These are phyloP conservation scores for Spilogale gracilis DNA, from an alignment of 2,113 vertebrate species.

Conservation along the genomic window DNA sequence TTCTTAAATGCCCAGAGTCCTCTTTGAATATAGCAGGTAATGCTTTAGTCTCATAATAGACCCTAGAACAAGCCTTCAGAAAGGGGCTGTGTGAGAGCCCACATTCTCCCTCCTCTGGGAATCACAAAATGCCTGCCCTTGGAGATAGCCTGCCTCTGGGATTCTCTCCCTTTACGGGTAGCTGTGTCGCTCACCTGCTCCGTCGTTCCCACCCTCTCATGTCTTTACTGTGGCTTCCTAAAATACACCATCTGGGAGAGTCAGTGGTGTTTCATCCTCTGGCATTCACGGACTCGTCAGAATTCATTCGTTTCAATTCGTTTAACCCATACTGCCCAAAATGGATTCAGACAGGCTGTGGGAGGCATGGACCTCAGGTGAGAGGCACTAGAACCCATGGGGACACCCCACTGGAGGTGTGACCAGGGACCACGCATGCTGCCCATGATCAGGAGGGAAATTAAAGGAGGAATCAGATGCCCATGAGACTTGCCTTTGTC, in stretches of 20 bases:
- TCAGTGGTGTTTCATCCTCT: not conserved
- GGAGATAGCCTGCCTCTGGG: not conserved
- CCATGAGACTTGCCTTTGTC: not conserved
- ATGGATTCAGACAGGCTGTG: not conserved
- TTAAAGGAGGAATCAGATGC: not conserved
- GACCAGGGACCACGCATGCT: rapidly evolving
- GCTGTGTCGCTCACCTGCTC: not conserved
- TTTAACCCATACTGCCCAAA: not conserved
- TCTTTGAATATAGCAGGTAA: not conserved
- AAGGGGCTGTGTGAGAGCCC: not conserved
- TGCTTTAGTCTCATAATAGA: not conserved
- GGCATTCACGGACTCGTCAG: not conserved
- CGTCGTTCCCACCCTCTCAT: not conserved
- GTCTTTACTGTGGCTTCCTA: not conserved
- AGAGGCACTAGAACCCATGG: not conserved
- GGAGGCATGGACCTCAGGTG: rapidly evolving
- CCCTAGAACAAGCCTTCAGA: not conserved
- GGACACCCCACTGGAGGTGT: no score
- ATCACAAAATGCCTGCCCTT: not conserved
- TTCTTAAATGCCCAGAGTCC: not conserved
- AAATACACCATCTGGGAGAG: not conserved
- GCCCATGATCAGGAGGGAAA: not conserved
- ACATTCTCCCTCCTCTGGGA: no score
- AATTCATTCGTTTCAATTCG: not conserved
- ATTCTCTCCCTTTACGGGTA: not conserved